Conservation (phyloP, 1,140 invertebrate genomes). For the Caenorhabditis elegans region DNA sequence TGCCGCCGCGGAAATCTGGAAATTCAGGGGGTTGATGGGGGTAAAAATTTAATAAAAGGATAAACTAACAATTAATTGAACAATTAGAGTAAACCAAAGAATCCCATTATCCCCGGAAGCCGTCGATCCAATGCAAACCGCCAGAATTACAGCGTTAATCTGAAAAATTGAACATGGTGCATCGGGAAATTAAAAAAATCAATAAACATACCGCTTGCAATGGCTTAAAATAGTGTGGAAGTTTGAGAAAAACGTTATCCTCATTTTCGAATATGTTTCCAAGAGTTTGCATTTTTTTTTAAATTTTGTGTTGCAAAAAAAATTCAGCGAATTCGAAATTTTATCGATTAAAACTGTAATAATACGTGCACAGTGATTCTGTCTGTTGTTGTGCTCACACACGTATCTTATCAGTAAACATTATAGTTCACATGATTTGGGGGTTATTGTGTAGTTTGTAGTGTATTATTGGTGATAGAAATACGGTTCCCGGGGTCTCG, state of each 20-base stretch:
- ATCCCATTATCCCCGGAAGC: constrained; percentile 31
- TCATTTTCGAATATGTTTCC: neutral
- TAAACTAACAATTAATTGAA: constrained; percentile 6
- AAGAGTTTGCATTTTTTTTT: neutral
- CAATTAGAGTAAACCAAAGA: constrained; percentile 34
- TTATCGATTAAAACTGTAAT: too few relatives aligned
- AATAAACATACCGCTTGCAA: constrained; percentile 32
- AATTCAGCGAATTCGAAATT: too few relatives aligned
- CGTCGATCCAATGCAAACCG: constrained; percentile 37
- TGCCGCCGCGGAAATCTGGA: constrained; percentile 38
- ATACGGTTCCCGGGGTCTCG: too few relatives aligned
- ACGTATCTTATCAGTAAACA: constrained; percentile 8
- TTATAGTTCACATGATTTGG: neutral
- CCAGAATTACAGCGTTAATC: constrained; percentile 35
- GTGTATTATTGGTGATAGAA: too few relatives aligned
- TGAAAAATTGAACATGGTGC: neutral
- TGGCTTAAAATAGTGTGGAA: constrained; percentile 41
- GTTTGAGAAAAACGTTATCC: constrained; percentile 39
- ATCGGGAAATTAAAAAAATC: neutral
- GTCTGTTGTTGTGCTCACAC: neutral
- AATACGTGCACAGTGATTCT: neutral
- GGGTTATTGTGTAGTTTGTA: too few relatives aligned
- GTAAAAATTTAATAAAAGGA: neutral
- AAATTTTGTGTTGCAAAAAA: too few relatives aligned
- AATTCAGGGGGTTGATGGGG: neutral